Base-by-base conservation (phyloP, 1,140 invertebrate genomes). In the Ladona fulva region DNA sequence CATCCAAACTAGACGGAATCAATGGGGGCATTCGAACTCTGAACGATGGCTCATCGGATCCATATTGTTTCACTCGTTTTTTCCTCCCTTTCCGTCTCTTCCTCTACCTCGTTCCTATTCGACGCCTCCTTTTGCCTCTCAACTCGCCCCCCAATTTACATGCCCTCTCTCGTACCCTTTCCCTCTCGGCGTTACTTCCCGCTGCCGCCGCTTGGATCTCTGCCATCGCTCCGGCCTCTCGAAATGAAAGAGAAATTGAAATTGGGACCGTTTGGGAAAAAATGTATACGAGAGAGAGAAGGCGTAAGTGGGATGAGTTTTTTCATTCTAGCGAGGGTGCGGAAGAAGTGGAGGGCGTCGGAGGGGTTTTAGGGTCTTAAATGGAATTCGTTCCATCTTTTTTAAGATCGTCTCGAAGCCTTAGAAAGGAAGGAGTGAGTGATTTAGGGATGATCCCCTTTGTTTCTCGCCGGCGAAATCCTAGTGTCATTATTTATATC, bases 221-320 rank as follows among this genome's bases (percentile, higher is more conserved):
- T 66, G 52, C 52, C 52, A 66, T 66, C 52, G 52, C 52, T 52
- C 44, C 44, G 44, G 19, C 52, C 52, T 22, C 52, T 66, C 52
- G 52, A 66, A 66, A 66, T 66, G 52, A 66, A 66, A 66, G 52
- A 66, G 52, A 66, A 66, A 66, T 66, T 66, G 52, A 12, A 66
- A 66, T 66, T 66, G 52, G 52, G 52, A 66, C 3, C 52, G n/a
- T 66, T 66, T 66, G 14, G 16, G 52, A 66, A 66, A 66, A 66
- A 66, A 66, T 19, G 52, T 19, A 66, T 66, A 66, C 16, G 52
- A 66, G 52, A 6, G 52, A 66, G 52, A 11, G 44, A 66, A 12
- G n/a, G 52, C 16, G n/a, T 66, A 66, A 66, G 52, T 66, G n/a
- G 52, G 16, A 66, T 66, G 52, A 66, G 14, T 66, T 66, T 66